phyloP scores from a whole-genome alignment of 2,888 invertebrate species.

The Drosophila pseudotakahashii region DNA sequence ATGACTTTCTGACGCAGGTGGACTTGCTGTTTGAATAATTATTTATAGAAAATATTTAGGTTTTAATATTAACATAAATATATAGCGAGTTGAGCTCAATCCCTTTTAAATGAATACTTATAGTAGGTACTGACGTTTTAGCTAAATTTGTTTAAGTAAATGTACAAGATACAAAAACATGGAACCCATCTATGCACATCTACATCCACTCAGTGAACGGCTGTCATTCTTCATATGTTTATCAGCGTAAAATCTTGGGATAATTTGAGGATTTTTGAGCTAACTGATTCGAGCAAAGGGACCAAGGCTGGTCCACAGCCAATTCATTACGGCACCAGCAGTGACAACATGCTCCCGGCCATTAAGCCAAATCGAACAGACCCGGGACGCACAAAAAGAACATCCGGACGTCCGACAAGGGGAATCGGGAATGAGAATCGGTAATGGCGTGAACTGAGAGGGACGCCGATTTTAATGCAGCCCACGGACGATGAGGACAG shows the following conservation, averaged over 20 bases:
- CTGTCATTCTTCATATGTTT: not conserved
- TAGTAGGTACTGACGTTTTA: no score
- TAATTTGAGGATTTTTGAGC: constrained; percentile 42
- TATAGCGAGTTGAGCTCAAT: no score
- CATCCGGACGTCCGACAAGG: constrained; percentile 19
- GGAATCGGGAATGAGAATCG: constrained; percentile 39
- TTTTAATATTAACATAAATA: no score
- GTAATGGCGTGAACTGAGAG: constrained; percentile 35
- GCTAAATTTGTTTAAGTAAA: no score
- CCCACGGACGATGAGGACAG: constrained; percentile 55
- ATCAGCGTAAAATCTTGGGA: constrained; percentile 17
- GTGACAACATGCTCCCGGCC: constrained; percentile 31
- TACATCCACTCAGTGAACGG: no score
- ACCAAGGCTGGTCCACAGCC: constrained; percentile 9
- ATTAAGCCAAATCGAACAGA: constrained; percentile 24
- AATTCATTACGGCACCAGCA: constrained; percentile 31
- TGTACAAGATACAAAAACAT: no score
- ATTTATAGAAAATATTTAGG: no score
- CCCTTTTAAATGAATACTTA: no score
- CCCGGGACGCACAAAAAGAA: constrained; percentile 7
- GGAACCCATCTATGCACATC: no score
- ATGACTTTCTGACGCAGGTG: no score
- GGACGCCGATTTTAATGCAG: constrained; percentile 55
- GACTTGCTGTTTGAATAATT: no score
- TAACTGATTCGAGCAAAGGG: constrained; percentile 14